These are phyloP conservation scores for Todiramphus saurophagus DNA, from an alignment of 2,113 vertebrate genomes.

Conservation along the genomic window DNA sequence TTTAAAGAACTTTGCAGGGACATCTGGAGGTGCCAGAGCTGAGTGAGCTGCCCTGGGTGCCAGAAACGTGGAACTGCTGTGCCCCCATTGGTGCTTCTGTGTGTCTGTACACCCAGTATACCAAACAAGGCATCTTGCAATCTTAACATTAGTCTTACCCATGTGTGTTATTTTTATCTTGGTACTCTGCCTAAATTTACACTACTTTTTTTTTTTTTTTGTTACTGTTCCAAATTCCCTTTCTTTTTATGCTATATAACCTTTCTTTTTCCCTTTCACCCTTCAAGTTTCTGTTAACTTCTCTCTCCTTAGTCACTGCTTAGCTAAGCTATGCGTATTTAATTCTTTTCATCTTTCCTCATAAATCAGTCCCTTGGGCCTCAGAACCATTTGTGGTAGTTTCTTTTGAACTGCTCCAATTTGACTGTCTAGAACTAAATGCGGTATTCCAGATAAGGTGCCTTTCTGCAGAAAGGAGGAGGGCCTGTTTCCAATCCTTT, in stretches of 20 bases:
- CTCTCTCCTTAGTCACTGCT: constrained; percentile 19
- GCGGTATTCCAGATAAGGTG: neutral
- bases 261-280: neutral
- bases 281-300: constrained; percentile 22
- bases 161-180: neutral
- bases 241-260: neutral
- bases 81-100: neutral
- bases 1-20: neutral
- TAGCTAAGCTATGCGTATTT: constrained; percentile 47
- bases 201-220: neutral
- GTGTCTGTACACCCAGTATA: neutral
- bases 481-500: constrained; percentile 1
- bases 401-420: constrained; percentile 51
- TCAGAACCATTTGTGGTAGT: constrained; percentile 9
- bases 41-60: neutral
- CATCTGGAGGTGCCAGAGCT: neutral
- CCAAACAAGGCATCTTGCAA: neutral
- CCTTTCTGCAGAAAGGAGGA: neutral
- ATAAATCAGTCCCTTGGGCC: constrained; percentile 45
- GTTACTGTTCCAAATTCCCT: neutral
- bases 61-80: neutral
- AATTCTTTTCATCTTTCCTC: constrained; percentile 61
- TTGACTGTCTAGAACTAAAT: constrained; percentile 2
- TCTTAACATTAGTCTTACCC: neutral
- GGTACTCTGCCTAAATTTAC: neutral